phyloP scores from a whole-genome alignment of 2,797 vertebrate species.

The Galaxias olidus region DNA sequence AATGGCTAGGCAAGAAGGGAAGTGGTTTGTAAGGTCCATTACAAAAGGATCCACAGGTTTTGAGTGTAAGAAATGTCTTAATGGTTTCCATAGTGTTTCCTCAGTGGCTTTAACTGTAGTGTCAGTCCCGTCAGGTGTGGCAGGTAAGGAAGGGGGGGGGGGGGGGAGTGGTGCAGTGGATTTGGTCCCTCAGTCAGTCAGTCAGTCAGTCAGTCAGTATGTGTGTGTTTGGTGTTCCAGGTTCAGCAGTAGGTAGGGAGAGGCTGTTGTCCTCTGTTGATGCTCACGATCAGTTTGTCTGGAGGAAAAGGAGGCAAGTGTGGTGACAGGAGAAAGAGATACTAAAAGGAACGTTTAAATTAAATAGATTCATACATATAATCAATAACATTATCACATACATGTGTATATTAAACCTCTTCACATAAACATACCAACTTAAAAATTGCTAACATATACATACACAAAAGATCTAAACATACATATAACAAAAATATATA shows the following conservation, averaged over 20 bases:
- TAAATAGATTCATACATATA: too few species aligned
- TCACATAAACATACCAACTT: too few species aligned
- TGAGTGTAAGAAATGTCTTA: slow-evolving; percentile 37
- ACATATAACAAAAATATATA: too few species aligned
- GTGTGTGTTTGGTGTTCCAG: slow-evolving; percentile 18
- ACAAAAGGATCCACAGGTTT: slow-evolving; percentile 50
- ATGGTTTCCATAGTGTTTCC: slow-evolving; percentile 31
- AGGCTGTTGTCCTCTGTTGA: slow-evolving; percentile 71
- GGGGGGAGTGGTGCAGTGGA: slow-evolving; percentile 36
- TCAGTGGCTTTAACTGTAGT: slow-evolving; percentile 29
- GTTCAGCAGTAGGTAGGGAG: slow-evolving; percentile 78
- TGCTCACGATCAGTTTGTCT: slow-evolving; percentile 83
- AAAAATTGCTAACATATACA: too few species aligned
- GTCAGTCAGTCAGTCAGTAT: too few species aligned
- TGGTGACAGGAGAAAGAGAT: slow-evolving; percentile 11
- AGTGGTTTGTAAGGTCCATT: slow-evolving; percentile 54
- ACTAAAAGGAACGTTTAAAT: not conserved
- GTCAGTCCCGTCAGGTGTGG: slow-evolving; percentile 25
- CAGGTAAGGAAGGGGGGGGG: not conserved
- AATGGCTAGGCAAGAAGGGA: not conserved
- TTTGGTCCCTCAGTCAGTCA: slow-evolving; percentile 50
- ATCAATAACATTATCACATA: too few species aligned
- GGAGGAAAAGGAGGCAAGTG: slow-evolving; percentile 37
- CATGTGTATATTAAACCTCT: too few species aligned
- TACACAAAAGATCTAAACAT: not conserved